Conservation (phyloP, 1,140 invertebrate species). For the Drosophila prosaltans region DNA sequence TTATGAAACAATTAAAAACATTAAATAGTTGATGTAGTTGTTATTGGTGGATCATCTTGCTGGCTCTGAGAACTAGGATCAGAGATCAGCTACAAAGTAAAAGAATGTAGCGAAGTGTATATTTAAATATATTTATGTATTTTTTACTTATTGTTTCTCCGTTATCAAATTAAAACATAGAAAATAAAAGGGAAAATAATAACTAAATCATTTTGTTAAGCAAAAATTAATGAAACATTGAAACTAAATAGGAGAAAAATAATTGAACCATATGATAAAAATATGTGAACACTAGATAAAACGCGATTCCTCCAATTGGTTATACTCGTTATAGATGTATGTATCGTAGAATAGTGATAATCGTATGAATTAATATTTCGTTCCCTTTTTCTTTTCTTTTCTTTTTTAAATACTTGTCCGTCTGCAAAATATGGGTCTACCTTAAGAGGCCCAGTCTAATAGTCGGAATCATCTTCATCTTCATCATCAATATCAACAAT, state of each 20-base stretch:
- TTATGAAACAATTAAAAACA: constrained; percentile 64
- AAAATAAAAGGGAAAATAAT: constrained; percentile 21
- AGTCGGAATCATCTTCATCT: constrained; percentile 72
- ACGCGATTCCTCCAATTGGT: constrained; percentile 10
- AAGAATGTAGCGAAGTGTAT: constrained; percentile 65
- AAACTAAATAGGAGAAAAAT: not conserved
- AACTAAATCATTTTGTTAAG: too few species aligned
- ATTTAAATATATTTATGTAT: not conserved
- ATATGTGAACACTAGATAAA: constrained; percentile 1
- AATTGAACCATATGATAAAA: constrained; percentile 17
- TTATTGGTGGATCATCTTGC: constrained; percentile 53
- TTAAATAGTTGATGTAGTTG: constrained; percentile 28
- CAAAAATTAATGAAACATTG: too few species aligned
- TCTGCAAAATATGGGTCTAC: constrained; percentile 19
- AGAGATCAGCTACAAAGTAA: constrained; percentile 49
- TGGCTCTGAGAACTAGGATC: constrained; percentile 24
- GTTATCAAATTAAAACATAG: constrained; percentile 32
- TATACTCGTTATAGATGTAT: constrained; percentile 10
- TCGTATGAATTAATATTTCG: constrained; percentile 1
- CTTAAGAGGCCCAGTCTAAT: constrained; percentile 44
- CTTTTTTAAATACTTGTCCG: constrained; percentile 25
- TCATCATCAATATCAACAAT: constrained; percentile 30
- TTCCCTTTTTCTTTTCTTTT: not conserved
- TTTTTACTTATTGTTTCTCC: constrained; percentile 11
- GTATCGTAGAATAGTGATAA: not conserved